Evolutionary conservation across 1,140 invertebrate species (phyloP).

Genomic region (Pollicipes pollicipes): DNA sequence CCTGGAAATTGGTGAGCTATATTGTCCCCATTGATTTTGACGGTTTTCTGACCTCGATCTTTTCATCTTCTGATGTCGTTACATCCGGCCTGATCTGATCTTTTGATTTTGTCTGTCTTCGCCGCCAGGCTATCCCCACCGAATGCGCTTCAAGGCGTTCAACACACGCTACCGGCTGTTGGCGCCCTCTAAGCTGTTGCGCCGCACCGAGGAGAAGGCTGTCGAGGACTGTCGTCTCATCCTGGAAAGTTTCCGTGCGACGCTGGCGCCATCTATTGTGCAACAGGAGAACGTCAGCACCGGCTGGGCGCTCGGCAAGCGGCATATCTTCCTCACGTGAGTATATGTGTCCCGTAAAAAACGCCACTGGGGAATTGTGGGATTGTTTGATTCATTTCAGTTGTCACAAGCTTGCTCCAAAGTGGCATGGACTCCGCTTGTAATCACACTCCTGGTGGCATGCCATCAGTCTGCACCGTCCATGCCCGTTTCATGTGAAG

Average conservation of each 20-base stretch:
- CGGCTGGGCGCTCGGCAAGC: constrained; percentile 75
- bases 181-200: constrained; percentile 51
- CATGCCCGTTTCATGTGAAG: too few relatives aligned
- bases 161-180: constrained; percentile 63
- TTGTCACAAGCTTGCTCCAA: constrained; percentile 1
- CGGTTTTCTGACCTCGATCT: too few relatives aligned
- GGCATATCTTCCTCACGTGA: constrained; percentile 68
- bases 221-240: constrained; percentile 61
- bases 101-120: too few relatives aligned
- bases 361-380: not conserved
- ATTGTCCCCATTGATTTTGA: too few relatives aligned
- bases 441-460: too few relatives aligned
- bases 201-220: constrained; percentile 57
- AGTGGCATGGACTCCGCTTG: too few relatives aligned
- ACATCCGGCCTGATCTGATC: too few relatives aligned
- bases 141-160: constrained; percentile 90
- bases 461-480: too few relatives aligned
- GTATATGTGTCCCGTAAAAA: too few relatives aligned
- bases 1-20: too few relatives aligned
- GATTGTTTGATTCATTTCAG: not conserved
- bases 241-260: constrained; percentile 38
- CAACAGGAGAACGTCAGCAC: constrained; percentile 28
- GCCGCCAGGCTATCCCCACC: constrained; percentile 58
- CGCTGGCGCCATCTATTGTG: constrained; percentile 22
- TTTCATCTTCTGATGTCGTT: too few relatives aligned